phyloP scores from a whole-genome alignment of 2,113 vertebrate genomes.

The Pseudolaguvia tuberculata region DNA sequence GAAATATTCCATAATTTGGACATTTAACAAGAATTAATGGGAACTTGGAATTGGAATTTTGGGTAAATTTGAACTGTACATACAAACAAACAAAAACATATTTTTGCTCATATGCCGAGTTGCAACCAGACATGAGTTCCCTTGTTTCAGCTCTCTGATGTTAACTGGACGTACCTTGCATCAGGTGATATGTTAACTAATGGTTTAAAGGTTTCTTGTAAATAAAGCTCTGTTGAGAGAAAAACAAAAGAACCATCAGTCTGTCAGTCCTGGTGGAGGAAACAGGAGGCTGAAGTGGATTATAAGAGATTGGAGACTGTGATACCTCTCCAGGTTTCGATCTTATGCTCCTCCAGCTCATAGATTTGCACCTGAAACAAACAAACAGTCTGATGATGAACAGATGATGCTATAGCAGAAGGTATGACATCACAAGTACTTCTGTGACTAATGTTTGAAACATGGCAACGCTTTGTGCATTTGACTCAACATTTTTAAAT shows the following conservation, averaged over 20 bases:
- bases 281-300: not conserved
- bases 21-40: too few relatives aligned
- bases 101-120: too few relatives aligned
- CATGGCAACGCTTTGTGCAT: too few relatives aligned
- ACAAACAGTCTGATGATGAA: not conserved
- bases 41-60: too few relatives aligned
- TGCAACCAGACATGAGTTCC: too few relatives aligned
- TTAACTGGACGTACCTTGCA: slow-evolving; percentile 77
- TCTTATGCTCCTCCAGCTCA: slow-evolving; percentile 96
- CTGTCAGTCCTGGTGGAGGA: not conserved
- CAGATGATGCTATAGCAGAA: not conserved
- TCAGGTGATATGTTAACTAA: slow-evolving; percentile 97
- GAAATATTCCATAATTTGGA: too few relatives aligned
- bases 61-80: too few relatives aligned
- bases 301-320: not conserved
- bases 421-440: not conserved
- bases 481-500: not conserved
- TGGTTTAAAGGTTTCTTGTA: slow-evolving; percentile 98
- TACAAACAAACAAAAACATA: too few relatives aligned
- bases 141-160: not conserved
- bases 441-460: not conserved
- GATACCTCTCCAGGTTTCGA: slow-evolving; percentile 94
- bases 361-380: slow-evolving; percentile 92
- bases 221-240: slow-evolving; percentile 84
- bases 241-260: slow-evolving; percentile 33